phyloP scores from a whole-genome alignment of 2,797 vertebrate genomes.

The Phoxinus dragarum region DNA sequence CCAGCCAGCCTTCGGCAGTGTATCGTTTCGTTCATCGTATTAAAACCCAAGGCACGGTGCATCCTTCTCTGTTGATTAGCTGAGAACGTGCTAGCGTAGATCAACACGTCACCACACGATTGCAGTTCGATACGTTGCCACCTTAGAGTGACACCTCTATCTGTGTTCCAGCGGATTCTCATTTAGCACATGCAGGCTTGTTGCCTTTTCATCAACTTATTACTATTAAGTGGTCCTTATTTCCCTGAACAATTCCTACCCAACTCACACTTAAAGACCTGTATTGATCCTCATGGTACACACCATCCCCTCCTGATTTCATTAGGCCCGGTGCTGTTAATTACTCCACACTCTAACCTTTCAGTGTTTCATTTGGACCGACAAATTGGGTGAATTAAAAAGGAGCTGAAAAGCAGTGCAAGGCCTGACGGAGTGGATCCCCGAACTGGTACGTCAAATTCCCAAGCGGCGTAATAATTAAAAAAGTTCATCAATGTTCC shows the following conservation, averaged over 20 bases:
- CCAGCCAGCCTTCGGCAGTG: neutral
- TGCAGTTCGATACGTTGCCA: slow-evolving; percentile 43
- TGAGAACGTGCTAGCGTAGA: slow-evolving; percentile 38
- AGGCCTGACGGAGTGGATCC: slow-evolving; percentile 63
- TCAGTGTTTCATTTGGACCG: slow-evolving; percentile 90
- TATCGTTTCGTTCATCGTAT: neutral
- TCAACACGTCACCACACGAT: slow-evolving; percentile 21
- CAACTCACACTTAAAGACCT: slow-evolving; percentile 74
- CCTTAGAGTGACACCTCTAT: slow-evolving; percentile 54
- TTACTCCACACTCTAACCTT: slow-evolving; percentile 90
- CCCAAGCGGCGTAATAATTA: slow-evolving; percentile 78
- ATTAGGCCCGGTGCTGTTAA: slow-evolving; percentile 88
- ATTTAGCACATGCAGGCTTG: slow-evolving; percentile 77
- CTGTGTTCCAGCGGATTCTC: slow-evolving; percentile 72
- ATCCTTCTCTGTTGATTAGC: slow-evolving; percentile 45
- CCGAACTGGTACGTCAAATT: slow-evolving; percentile 69
- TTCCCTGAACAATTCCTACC: slow-evolving; percentile 78
- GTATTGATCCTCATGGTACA: slow-evolving; percentile 86
- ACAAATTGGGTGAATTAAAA: slow-evolving; percentile 93
- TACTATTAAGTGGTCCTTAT: slow-evolving; percentile 83
- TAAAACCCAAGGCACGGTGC: slow-evolving; percentile 13
- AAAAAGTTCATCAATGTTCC: slow-evolving; percentile 77
- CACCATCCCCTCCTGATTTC: slow-evolving; percentile 83
- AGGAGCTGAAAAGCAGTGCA: slow-evolving; percentile 70
- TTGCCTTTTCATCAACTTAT: slow-evolving; percentile 82